Evolutionary conservation across 2,888 invertebrate species (phyloP).

Genomic region (Fragum whitleyi): DNA sequence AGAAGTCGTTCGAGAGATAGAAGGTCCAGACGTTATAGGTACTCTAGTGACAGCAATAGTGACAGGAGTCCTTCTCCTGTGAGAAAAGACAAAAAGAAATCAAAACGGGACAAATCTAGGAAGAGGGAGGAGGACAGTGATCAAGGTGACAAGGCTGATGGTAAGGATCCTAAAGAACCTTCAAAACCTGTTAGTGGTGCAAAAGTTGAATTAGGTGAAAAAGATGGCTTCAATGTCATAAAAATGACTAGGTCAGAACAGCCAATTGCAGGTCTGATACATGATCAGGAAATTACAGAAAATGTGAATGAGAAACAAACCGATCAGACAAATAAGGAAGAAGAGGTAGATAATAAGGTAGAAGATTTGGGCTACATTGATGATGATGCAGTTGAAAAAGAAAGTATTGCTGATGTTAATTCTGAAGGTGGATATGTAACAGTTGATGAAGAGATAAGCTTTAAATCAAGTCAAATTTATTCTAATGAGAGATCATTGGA

Average conservation of each 20-base stretch:
- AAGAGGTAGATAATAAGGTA: not conserved
- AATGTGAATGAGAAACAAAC: no score
- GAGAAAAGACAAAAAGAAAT: slow-evolving; percentile 15
- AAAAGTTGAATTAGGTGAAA: not conserved
- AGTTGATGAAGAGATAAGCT: slow-evolving; percentile 52
- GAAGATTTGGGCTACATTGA: not conserved
- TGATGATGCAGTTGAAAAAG: not conserved
- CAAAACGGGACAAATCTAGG: slow-evolving; percentile 11
- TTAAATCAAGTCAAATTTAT: slow-evolving; percentile 15
- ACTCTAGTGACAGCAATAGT: slow-evolving; percentile 34
- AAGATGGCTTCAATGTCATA: not conserved
- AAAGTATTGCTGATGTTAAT: not conserved
- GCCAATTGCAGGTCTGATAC: not conserved
- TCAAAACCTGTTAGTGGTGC: not conserved
- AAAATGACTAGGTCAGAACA: no score
- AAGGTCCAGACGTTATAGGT: slow-evolving; percentile 15
- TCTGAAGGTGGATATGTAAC: slow-evolving; percentile 16
- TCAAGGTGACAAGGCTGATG: slow-evolving; percentile 18
- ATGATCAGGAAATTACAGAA: not conserved
- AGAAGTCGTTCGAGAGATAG: slow-evolving; percentile 48
- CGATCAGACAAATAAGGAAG: not conserved
- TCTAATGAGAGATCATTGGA: not conserved
- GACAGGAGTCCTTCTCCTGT: slow-evolving; percentile 22
- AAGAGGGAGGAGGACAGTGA: slow-evolving; percentile 14
- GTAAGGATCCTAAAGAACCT: slow-evolving; percentile 11